Base-by-base conservation (phyloP, 1,140 invertebrate species). In the Drosophila burlai region DNA sequence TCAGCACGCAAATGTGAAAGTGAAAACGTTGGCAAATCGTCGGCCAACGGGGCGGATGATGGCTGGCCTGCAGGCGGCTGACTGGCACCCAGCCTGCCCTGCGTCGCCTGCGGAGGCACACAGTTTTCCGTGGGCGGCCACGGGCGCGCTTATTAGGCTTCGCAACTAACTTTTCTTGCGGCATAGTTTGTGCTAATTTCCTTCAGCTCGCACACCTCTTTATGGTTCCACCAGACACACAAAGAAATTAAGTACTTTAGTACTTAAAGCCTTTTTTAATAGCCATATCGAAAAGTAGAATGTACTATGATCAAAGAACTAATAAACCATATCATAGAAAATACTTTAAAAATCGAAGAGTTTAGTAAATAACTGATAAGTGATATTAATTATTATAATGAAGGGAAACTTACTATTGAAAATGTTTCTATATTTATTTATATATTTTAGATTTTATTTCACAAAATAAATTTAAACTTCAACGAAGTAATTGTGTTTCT, bases 11-110 rank as follows among this genome's bases (percentile, higher is more conserved):
- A 77, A 80, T 71, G 69, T 79, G 52, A 62, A 76, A 82, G 80
- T 82, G 74, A 84, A 81, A 81, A 81, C 38, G 65, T 78, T 71
- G 67, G 64, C 81, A 80, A 87, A 75, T 87, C 73, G 66, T 71
- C 77, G 81, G 46, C 74, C 58, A 87, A 63, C 64, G 24, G 79
- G 65, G 64, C 68, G 69, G 46, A 72, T 86, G 65, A 79, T 64
- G 50, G 24, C 16, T 45, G 38, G 26, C 18, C 26, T 55, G 38
- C 29, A 52, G 45, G 16, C 18, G 29, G 16, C 15, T 21, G 29
- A 21, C 26, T 40, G 34, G 15, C 52, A 9, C 13, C 31, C 18
- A 0, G 26, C 1, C 18, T 24, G 15, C 50, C 52, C 2, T 16
- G 34, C 18, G 34, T 21, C 18, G 31, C 34, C 3, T 24, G 2